A percentile compares a stretch with the other conserved stretches of the same genome.
Evolutionary conservation across 2,888 invertebrate species (phyloP).

Genomic region (Cephus pygmeus): DNA sequence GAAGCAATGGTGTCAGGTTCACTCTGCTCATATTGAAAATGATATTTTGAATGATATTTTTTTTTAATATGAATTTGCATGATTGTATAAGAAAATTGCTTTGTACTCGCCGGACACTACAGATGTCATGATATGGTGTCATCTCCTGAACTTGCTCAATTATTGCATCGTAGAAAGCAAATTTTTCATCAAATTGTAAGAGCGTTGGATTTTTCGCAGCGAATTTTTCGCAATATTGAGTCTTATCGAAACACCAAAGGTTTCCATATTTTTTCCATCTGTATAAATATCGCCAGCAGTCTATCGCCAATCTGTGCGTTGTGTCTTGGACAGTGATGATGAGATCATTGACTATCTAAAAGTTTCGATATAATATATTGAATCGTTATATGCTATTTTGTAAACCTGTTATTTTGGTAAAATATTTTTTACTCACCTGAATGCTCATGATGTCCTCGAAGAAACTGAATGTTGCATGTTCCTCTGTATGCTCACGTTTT

Average conservation of each 20-base stretch:
- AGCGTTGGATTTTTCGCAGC: constrained; percentile 74
- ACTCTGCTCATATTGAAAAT: constrained; percentile 62
- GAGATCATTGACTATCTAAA: constrained; percentile 75
- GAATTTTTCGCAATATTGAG: constrained; percentile 81
- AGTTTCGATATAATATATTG: not conserved
- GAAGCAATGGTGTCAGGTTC: constrained; percentile 78
- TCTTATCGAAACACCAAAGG: constrained; percentile 83
- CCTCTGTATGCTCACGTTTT: constrained; percentile 70
- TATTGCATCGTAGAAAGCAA: constrained; percentile 84
- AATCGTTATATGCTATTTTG: not conserved
- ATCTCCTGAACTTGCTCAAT: constrained; percentile 75
- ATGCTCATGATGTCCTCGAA: constrained; percentile 78
- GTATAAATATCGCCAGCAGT: constrained; percentile 73
- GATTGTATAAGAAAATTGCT: not conserved
- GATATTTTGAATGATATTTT: not conserved
- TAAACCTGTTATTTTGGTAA: not conserved
- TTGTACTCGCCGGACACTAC: constrained; percentile 70
- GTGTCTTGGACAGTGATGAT: constrained; percentile 76
- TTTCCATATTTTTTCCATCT: constrained; percentile 81
- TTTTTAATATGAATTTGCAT: not conserved
- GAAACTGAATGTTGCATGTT: constrained; percentile 78
- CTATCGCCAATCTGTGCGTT: constrained; percentile 74
- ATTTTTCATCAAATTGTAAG: constrained; percentile 82
- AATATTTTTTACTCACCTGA: constrained; percentile 65
- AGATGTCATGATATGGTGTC: constrained; percentile 73